Conservation (phyloP, 2,888 invertebrate genomes). For the Lingula anatina region DNA sequence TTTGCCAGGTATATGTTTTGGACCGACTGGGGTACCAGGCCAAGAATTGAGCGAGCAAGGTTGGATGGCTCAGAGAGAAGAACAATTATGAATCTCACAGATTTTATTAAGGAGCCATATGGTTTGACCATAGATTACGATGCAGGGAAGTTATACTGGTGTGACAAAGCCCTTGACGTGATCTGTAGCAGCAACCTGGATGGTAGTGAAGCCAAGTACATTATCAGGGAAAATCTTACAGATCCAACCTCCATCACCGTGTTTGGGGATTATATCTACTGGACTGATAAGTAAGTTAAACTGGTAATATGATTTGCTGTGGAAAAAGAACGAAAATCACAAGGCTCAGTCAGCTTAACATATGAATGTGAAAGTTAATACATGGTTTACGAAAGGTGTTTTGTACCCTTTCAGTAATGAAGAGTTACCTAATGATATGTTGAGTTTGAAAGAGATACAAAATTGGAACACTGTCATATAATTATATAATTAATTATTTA, state of each 20-base stretch:
- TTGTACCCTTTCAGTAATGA: no score
- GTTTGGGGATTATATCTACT: conserved; percentile 64
- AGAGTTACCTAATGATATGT: no score
- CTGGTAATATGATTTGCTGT: no score
- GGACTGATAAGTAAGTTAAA: conserved; percentile 71
- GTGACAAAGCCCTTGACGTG: conserved; percentile 64
- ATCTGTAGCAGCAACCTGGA: conserved; percentile 52
- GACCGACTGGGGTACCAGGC: conserved; percentile 74
- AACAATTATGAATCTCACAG: conserved; percentile 43
- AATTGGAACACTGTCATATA: no score
- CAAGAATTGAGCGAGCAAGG: conserved; percentile 72
- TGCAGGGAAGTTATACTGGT: conserved; percentile 75
- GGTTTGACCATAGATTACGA: conserved; percentile 73
- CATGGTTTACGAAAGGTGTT: no score
- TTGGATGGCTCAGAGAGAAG: conserved; percentile 72
- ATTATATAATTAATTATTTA: no score
- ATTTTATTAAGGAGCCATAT: conserved; percentile 52
- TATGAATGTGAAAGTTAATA: no score
- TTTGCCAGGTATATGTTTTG: conserved; percentile 58
- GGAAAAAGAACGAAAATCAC: no score
- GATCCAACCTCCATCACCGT: conserved; percentile 61
- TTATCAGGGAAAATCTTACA: conserved; percentile 12
- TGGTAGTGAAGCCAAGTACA: conserved; percentile 7
- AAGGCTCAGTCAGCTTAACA: no score
- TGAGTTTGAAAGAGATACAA: no score